Evolutionary conservation across 1,140 invertebrate species (phyloP).

Genomic region (Ditylenchus dipsaci): DNA sequence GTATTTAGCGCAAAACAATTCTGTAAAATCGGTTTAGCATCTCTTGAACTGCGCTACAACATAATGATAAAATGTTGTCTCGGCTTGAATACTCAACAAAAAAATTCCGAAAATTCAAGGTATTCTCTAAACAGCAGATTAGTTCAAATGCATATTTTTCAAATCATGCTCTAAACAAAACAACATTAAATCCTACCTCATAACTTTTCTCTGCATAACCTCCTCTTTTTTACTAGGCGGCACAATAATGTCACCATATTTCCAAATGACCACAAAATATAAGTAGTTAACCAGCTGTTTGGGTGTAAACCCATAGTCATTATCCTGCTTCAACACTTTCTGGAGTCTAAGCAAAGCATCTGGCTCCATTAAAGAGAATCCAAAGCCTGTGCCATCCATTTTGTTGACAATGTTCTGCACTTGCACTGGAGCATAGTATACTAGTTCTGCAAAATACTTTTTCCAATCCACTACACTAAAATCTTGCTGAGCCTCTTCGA

Average conservation of each 20-base stretch:
- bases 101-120: too few relatives aligned
- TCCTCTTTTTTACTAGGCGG: neutral
- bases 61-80: too few relatives aligned
- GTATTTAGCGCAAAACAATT: too few relatives aligned
- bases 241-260: neutral
- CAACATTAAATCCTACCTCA: too few relatives aligned
- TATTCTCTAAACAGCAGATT: too few relatives aligned
- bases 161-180: too few relatives aligned
- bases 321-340: neutral
- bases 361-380: slow-evolving; percentile 1
- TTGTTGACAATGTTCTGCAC: neutral
- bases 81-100: too few relatives aligned
- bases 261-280: slow-evolving; percentile 9
- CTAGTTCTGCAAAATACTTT: neutral
- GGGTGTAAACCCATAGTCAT: slow-evolving; percentile 3
- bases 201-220: too few relatives aligned
- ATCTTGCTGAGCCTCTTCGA: neutral
- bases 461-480: neutral
- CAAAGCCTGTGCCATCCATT: neutral
- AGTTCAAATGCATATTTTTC: too few relatives aligned
- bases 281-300: slow-evolving; percentile 16
- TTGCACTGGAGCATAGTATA: neutral
- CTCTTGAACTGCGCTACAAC: too few relatives aligned
- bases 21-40: too few relatives aligned
- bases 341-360: neutral